These are phyloP conservation scores for Montipora sp. DNA, from an alignment of 64 coral and sea anemone species.

Conservation along the genomic window DNA sequence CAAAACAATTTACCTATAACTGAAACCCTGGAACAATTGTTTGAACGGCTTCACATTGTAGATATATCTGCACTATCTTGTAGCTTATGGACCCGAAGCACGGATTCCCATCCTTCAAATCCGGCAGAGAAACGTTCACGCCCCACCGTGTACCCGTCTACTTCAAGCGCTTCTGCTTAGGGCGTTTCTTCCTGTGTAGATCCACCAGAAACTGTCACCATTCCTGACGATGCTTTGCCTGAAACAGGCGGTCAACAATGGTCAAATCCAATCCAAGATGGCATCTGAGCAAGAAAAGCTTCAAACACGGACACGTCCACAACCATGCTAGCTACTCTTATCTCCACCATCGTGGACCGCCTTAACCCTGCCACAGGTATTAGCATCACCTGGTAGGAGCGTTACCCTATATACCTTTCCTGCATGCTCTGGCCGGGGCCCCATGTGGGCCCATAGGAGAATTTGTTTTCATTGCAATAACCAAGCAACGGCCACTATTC, in stretches of 20 bases:
- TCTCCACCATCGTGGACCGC: neutral
- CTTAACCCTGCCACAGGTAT: too few species aligned
- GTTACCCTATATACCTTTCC: too few species aligned
- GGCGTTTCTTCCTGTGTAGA: neutral
- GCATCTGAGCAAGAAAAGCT: neutral
- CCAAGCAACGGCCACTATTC: too few species aligned
- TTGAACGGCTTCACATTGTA: neutral
- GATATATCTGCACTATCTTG: neutral
- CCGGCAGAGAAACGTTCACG: neutral
- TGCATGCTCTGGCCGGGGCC: too few species aligned
- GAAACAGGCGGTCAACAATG: neutral
- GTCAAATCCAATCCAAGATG: neutral
- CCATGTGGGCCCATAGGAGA: too few species aligned
- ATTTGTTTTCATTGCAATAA: too few species aligned
- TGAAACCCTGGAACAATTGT: neutral
- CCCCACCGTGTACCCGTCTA: neutral
- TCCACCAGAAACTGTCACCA: neutral
- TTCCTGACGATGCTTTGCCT: neutral
- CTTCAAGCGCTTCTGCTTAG: neutral
- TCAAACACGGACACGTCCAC: neutral
- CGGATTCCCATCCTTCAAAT: neutral
- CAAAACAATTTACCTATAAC: neutral
- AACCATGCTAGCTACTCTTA: neutral
- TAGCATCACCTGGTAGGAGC: too few species aligned
- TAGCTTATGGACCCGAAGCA: neutral